These are phyloP conservation scores for Nylanderia fulva DNA, from an alignment of 1,140 invertebrate species.

Conservation along the genomic window DNA sequence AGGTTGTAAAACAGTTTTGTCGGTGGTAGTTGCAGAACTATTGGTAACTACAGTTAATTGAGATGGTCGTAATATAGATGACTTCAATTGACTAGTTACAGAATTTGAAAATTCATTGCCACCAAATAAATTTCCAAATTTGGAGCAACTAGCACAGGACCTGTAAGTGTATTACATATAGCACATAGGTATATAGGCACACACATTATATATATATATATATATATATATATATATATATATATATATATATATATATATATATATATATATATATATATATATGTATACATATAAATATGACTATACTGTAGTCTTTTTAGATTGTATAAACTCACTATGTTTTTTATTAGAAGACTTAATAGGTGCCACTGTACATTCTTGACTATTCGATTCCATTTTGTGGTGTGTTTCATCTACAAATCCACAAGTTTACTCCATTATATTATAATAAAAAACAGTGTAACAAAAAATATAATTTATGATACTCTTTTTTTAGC, in stretches of 20 bases:
- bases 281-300: background rate
- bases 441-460: background rate
- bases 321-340: constrained; percentile 60
- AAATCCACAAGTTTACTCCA: background rate
- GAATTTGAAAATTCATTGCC: constrained; percentile 70
- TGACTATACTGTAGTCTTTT: background rate
- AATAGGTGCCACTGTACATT: constrained; percentile 60
- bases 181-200: no score
- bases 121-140: constrained; percentile 79
- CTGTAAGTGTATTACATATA: constrained; percentile 56
- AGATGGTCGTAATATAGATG: constrained; percentile 79
- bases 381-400: constrained; percentile 72
- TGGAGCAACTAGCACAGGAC: constrained; percentile 75
- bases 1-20: constrained; percentile 77
- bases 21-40: constrained; percentile 60
- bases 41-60: constrained; percentile 77
- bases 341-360: constrained; percentile 68
- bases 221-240: background rate
- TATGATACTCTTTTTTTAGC: background rate
- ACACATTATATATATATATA: background rate
- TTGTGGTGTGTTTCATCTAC: constrained; percentile 70
- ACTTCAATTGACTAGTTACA: constrained; percentile 74
- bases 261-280: no score
- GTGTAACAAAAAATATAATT: background rate
- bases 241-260: background rate